phyloP scores from a whole-genome alignment of 2,113 vertebrate species.

The Brachypodius melanocephalos region DNA sequence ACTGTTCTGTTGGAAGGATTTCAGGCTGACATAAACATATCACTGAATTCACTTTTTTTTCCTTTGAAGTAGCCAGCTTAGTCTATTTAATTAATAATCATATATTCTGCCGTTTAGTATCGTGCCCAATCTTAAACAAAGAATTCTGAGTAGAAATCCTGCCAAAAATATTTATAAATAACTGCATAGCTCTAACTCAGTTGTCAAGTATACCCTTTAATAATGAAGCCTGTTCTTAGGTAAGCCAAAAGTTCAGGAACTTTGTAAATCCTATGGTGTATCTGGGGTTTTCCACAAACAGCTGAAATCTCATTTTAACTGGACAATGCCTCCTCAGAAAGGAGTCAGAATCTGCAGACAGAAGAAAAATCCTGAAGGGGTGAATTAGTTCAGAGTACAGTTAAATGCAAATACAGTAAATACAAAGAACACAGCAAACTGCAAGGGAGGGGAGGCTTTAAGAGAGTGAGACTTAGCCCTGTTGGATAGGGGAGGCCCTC shows the following conservation, averaged over 20 bases:
- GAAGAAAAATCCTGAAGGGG: background rate
- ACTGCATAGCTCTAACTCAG: background rate
- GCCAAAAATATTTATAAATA: background rate
- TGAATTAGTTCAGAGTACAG: background rate
- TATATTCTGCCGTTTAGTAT: background rate
- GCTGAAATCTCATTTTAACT: background rate
- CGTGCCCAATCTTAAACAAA: background rate
- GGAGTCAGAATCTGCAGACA: background rate
- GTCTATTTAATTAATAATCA: background rate
- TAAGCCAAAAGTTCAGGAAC: background rate
- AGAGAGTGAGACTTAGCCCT: background rate
- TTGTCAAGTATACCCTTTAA: background rate
- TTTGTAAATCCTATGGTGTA: background rate
- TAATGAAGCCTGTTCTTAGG: background rate
- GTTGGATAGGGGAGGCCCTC: background rate
- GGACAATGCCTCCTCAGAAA: background rate
- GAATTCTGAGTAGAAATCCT: background rate
- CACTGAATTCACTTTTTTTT: background rate
- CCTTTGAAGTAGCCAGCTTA: background rate
- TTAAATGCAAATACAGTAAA: background rate
- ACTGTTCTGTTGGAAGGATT: slow-evolving; percentile 8
- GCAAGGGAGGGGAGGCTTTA: background rate
- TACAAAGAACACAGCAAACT: background rate
- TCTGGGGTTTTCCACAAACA: background rate
- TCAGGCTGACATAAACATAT: background rate